Base-by-base conservation (phyloP, 1,140 invertebrate species). In the Probaryconus sp. region DNA sequence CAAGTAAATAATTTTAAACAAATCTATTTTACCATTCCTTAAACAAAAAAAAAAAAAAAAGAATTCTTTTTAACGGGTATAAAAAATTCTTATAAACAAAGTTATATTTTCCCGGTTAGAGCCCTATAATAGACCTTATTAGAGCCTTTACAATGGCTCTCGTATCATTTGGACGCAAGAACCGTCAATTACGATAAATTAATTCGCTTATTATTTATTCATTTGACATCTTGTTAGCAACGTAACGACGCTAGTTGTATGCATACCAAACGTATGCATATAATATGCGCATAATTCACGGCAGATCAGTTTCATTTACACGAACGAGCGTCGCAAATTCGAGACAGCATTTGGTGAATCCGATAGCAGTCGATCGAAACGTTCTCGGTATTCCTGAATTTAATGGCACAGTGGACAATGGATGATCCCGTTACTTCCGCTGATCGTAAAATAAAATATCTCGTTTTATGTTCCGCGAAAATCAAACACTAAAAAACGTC, bases 271-370 rank as follows among this genome's bases (percentile, higher is more conserved):
- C 58, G 45, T 58, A 48, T 58, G 64, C 42, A 68, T 61, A 69
- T 69, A 47, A 61, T 69, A 61, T 61, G 47, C 53, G 65, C 55
- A 69, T 61, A 69, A 69, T 69, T 69, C 40, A 69, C 55, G 13
- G 30, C 47, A 55, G 65, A 69, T 61, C 55, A 61, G 64, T 68
- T 60, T 68, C 53, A 60, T 68, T 68, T 53, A 51, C 45, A 45
- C 33, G 51, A 24, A 50, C 43, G 38, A 24, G 24, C 43, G 38
- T 51, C 37, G 28, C 35, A 11, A 58, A 60, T 51, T 51, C 53
- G 21, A 28, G 3, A 50, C 45, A 18, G 26, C 64, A 56, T 58
- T 58, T 51, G 35, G 33, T 42, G 43, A 14, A 69, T 69, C 37
- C 14, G 47, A 69, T 69, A 56, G 38, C 37, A 47, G 20, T 42